phyloP scores from a whole-genome alignment of 2,113 vertebrate species.

The Haliaeetus leucogaster region DNA sequence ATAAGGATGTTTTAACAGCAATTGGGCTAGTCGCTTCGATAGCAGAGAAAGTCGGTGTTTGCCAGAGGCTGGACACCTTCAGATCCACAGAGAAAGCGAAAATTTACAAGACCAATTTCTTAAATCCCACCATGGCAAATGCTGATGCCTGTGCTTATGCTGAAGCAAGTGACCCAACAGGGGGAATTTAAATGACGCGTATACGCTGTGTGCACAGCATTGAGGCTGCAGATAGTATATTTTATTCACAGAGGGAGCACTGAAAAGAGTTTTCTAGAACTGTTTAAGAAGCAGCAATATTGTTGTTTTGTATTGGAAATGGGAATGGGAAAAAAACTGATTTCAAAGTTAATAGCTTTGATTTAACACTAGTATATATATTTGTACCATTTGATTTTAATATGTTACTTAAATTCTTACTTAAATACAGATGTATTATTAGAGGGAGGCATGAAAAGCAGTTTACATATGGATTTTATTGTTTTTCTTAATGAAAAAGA shows the following conservation, averaged over 20 bases:
- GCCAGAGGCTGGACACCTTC: not conserved
- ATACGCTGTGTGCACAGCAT: fast-evolving
- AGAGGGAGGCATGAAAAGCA: not conserved
- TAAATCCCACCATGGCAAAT: not conserved
- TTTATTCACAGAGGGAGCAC: not conserved
- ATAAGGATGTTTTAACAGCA: not conserved
- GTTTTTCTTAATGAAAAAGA: not conserved
- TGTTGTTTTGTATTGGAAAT: not conserved
- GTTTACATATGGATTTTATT: not conserved
- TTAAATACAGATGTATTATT: not conserved
- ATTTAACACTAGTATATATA: not conserved
- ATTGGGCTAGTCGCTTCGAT: not conserved
- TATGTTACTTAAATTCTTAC: not conserved
- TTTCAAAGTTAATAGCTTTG: not conserved
- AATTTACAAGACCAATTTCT: not conserved
- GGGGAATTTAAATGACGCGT: not conserved
- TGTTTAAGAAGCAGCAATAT: not conserved
- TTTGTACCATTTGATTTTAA: not conserved
- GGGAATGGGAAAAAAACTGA: not conserved
- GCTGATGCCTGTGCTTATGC: not conserved
- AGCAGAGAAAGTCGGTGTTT: not conserved
- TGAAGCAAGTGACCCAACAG: not conserved
- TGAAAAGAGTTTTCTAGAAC: not conserved
- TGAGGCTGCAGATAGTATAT: not conserved
- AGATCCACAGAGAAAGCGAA: not conserved